Evolutionary conservation across 1,140 invertebrate species (phyloP).

Genomic region (Drosophila trapezifrons): DNA sequence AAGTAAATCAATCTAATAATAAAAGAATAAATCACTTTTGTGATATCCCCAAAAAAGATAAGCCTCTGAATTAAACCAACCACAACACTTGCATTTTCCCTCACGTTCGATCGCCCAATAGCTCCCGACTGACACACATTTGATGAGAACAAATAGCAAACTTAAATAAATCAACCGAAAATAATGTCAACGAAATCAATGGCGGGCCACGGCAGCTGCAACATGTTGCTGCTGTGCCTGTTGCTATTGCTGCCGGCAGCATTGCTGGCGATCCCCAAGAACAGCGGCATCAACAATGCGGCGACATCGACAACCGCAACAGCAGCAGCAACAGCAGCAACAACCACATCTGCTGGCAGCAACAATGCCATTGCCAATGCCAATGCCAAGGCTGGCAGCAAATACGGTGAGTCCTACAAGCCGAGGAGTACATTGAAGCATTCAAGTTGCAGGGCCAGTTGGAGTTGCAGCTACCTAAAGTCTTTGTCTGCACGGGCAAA

Average conservation of each 20-base stretch:
- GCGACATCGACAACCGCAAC: constrained; percentile 31
- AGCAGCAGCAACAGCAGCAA: constrained; percentile 17
- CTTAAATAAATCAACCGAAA: constrained; percentile 68
- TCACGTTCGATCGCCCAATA: constrained; percentile 14
- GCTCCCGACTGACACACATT: constrained; percentile 66
- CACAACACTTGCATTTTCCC: constrained; percentile 43
- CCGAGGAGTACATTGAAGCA: constrained; percentile 23
- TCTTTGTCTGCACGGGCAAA: constrained; percentile 8
- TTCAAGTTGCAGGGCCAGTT: constrained; percentile 35
- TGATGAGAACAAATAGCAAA: constrained; percentile 50
- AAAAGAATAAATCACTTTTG: not conserved
- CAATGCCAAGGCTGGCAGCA: constrained; percentile 60
- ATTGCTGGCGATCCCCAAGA: constrained; percentile 44
- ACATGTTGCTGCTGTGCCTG: constrained; percentile 53
- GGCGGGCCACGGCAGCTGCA: constrained; percentile 46
- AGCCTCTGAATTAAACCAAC: constrained; percentile 1
- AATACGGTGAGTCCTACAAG: constrained; percentile 76
- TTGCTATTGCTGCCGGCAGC: constrained; percentile 58
- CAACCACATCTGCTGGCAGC: constrained; percentile 25
- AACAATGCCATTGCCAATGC: constrained; percentile 30
- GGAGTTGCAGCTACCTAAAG: constrained; percentile 30
- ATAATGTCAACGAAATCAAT: constrained; percentile 78
- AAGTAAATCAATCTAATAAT: not conserved
- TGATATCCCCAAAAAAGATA: not conserved
- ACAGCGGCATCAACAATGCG: constrained; percentile 43